These are phyloP conservation scores for Brachionus sp. DNA, from an alignment of 1,140 invertebrate species.

Conservation along the genomic window DNA sequence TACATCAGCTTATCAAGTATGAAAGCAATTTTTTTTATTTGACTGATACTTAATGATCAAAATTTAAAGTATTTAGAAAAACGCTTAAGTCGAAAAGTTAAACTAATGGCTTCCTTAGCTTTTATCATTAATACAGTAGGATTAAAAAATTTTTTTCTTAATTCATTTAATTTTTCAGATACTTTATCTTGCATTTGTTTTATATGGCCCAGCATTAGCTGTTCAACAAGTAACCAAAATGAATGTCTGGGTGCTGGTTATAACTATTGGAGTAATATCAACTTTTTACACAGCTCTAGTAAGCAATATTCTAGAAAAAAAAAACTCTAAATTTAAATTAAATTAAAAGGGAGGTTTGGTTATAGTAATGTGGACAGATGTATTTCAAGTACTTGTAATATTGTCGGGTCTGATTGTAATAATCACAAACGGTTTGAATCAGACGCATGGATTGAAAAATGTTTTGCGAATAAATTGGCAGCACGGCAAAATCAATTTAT, in stretches of 20 bases:
- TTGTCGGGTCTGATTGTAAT: constrained; percentile 75
- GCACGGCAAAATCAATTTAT: background rate
- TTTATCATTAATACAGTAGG: constrained; percentile 52
- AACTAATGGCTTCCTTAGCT: constrained; percentile 49
- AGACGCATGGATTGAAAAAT: background rate
- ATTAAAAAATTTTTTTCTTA: background rate
- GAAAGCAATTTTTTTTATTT: background rate
- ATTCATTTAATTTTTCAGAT: constrained; percentile 56
- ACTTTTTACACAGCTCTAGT: constrained; percentile 76
- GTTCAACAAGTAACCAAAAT: constrained; percentile 69
- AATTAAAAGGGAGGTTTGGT: constrained; percentile 74
- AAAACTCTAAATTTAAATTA: background rate
- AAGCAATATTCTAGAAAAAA: background rate
- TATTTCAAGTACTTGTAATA: constrained; percentile 81
- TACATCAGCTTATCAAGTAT: constrained; percentile 72
- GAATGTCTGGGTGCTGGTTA: constrained; percentile 70
- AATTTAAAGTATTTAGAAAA: constrained; percentile 70
- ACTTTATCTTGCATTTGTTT: constrained; percentile 84
- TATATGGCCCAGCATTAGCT: constrained; percentile 85
- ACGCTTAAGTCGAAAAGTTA: constrained; percentile 51
- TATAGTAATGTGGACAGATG: constrained; percentile 81
- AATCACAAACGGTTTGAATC: background rate
- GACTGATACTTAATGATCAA: background rate
- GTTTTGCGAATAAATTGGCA: background rate
- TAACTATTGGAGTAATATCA: constrained; percentile 76